Base-by-base conservation (phyloP, 2,888 invertebrate genomes). In the Dascillus cervinus region DNA sequence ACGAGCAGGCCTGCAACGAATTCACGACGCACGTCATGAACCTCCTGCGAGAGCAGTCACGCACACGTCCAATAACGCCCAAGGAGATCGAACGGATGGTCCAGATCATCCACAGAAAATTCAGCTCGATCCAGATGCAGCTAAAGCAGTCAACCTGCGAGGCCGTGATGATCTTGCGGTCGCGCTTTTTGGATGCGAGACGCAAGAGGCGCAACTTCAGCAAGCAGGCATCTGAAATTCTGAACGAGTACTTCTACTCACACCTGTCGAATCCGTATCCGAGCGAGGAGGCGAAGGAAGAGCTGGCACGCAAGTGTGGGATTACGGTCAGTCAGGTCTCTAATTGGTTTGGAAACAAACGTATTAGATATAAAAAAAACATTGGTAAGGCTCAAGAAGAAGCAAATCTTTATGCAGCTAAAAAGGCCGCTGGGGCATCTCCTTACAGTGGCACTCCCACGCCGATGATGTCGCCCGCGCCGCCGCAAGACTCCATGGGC, bases 21-120 rank as follows among this genome's bases (percentile, higher is more conserved):
- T 98, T 98, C 69, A 98, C 98, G 37, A 97, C 96, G n/a, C 98
- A 99, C 70, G 98, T 99, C 48, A 91, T 96, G 87, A 97, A 97
- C 67, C 72, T 97, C 52, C 73, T 97, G 44, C 73, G 95, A 34
- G 94, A 97, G 68, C 95, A 97, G 71, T 91, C 91, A 58, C 86
- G 95, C 56, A 97, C 96, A 49, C 75, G 97, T 52, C 97, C 97
- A 30, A 97, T 98, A 56, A 94, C 96, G 33, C 94, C 94, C 26
- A 88, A 95, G 79, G 98, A 99, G 71, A 98, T 99, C 53, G 97
- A 98, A 67, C 81, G 95, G 56, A 96, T 96, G 96, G 95, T 96
- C 38, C 91, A 91, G 67, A 96, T 96, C 52, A 96, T 96, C 51
- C 94, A 95, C 71, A 92, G 92, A 75, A 96, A 96, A 68, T 94